Evolutionary conservation across 2,113 vertebrate genomes (phyloP), one percentile per base, ranked within the genome.

Genomic region (Otus sunia): DNA sequence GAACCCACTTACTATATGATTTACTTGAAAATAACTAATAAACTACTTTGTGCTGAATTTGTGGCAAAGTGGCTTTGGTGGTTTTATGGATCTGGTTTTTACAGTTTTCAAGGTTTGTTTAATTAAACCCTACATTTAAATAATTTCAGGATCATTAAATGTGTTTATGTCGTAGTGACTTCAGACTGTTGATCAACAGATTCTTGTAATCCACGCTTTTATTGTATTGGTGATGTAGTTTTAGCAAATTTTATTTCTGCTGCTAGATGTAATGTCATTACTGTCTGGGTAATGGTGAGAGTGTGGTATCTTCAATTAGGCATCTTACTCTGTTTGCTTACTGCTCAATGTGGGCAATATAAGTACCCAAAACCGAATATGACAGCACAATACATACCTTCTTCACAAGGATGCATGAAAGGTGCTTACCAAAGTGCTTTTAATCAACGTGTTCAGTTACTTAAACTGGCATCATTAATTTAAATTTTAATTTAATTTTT

Each of bases 401-500:
- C 58, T 90, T 93, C 63, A 67, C 92, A 67, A 75, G 86, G 72
- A 7, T 82, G 66, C 56, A 12, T 72, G 73, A 60, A 94, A 92
- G 62, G 67, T 93, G 64, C 68, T 86, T 88, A 36, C 71, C 67
- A 59, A 59, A 78, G 77, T 84, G 85, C 81, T 91, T 88, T 72
- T 81, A 81, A 84, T 81, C 73, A 64, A 5, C 3, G 1, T 63
- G 15, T 67, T 92, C 73, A 49, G 27, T 93, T 88, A 55, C 77
- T 94, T 58, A 32, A 78, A 73, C 53, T 52, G 52, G 26, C 34
- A 4, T 84, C 1, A 1, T 47, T 87, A 75, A 87, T 94, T 91
- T 90, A 53, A 90, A 81, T 78, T 88, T 67, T 84, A 47, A 76
- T 89, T 75, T 75, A 75, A 80, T 91, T 96, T 85, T 90, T 55